A percentile compares a stretch with the other conserved stretches of the same genome.
phyloP scores from a whole-genome alignment of 2,113 vertebrate species.

The Mastomys natalensis region DNA sequence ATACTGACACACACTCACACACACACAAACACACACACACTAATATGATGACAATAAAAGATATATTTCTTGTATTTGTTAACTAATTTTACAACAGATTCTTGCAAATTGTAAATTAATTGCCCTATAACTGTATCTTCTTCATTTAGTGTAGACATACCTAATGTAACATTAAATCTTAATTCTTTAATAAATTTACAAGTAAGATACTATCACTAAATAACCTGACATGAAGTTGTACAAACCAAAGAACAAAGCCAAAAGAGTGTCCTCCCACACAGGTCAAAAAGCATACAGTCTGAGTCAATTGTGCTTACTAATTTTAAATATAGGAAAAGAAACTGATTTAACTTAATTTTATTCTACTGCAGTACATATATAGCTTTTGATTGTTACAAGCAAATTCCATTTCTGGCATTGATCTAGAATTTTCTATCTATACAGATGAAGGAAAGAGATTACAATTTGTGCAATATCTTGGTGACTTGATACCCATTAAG shows the following conservation, averaged over 20 bases:
- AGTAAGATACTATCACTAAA: background rate
- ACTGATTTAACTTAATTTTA: background rate
- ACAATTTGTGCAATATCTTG: background rate
- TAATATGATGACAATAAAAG: background rate
- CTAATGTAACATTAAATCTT: background rate
- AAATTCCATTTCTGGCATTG: background rate
- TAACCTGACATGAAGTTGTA: background rate
- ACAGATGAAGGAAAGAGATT: background rate
- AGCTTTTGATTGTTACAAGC: background rate
- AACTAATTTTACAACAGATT: background rate
- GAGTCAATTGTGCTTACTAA: background rate
- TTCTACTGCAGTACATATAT: background rate
- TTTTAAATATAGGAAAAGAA: background rate
- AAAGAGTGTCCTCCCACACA: background rate
- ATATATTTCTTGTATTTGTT: background rate
- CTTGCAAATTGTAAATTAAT: background rate
- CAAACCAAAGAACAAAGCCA: background rate
- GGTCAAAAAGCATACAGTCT: background rate
- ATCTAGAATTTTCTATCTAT: background rate
- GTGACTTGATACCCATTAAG: background rate
- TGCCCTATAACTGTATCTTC: background rate
- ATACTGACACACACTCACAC: too few relatives aligned
- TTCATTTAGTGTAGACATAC: background rate
- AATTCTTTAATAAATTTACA: conserved; percentile 25
- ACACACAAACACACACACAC: background rate